phyloP scores from a whole-genome alignment of 1,140 invertebrate species.

The Drosophila tristis region DNA sequence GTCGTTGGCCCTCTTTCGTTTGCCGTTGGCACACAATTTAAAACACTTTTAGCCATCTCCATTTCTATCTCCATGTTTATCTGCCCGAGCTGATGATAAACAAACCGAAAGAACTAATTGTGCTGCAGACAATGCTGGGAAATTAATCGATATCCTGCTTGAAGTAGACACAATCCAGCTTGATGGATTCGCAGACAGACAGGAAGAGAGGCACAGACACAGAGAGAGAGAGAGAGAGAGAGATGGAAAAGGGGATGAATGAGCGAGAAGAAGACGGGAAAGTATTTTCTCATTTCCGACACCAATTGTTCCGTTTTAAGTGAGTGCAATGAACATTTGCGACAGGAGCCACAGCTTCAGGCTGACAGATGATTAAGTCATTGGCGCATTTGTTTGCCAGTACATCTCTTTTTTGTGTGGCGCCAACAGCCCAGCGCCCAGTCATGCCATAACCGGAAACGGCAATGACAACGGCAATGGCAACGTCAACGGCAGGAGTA shows the following conservation, averaged over 20 bases:
- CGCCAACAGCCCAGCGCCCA: slow-evolving; percentile 49
- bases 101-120: slow-evolving; percentile 74
- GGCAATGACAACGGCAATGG: slow-evolving; percentile 22
- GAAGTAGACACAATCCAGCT: slow-evolving; percentile 24
- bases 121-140: slow-evolving; percentile 68
- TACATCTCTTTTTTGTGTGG: slow-evolving; percentile 58
- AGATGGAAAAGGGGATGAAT: not conserved
- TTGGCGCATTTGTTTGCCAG: slow-evolving; percentile 56
- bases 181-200: slow-evolving; percentile 24
- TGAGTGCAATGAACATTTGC: slow-evolving; percentile 21
- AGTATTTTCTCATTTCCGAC: slow-evolving; percentile 72
- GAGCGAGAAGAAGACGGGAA: slow-evolving; percentile 27
- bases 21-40: slow-evolving; percentile 51
- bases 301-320: slow-evolving; percentile 62
- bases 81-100: slow-evolving; percentile 56
- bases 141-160: slow-evolving; percentile 78
- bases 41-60: slow-evolving; percentile 39
- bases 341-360: slow-evolving; percentile 16
- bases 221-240: not conserved
- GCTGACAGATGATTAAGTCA: slow-evolving; percentile 59
- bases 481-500: not conserved
- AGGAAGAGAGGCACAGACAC: not conserved
- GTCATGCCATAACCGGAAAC: slow-evolving; percentile 48
- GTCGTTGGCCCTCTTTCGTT: slow-evolving; percentile 38
- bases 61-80: slow-evolving; percentile 9